A percentile compares a stretch with the other conserved stretches of the same genome.
Conservation (phyloP, 2,113 vertebrate species). For the Gopherus evgoodei region DNA sequence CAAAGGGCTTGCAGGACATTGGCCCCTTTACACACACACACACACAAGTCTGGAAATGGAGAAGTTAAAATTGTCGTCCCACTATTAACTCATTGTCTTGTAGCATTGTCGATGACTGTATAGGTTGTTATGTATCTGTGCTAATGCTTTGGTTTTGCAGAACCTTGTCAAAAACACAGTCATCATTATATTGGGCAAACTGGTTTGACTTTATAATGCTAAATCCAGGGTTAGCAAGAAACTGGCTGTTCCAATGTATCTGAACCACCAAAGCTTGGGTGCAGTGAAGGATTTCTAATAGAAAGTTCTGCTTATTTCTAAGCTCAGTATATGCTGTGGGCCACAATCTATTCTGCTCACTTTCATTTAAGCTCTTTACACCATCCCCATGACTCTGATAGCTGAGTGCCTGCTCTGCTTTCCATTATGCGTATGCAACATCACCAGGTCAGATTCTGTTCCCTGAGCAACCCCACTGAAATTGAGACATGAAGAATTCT, state of each 20-base stretch:
- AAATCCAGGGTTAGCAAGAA: neutral
- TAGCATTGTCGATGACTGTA: neutral
- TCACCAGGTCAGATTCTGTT: neutral
- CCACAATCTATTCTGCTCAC: neutral
- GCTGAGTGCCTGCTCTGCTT: neutral
- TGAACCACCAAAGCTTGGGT: neutral
- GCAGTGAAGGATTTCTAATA: neutral
- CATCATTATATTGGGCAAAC: neutral
- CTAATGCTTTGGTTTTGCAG: neutral
- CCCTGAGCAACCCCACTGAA: neutral
- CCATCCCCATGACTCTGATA: neutral
- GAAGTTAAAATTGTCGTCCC: neutral
- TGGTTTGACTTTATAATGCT: neutral
- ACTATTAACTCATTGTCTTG: neutral
- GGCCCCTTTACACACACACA: no score
- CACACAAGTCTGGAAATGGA: neutral
- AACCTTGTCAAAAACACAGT: neutral
- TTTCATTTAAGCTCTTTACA: neutral
- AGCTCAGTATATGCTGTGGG: neutral
- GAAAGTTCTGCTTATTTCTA: fast-evolving
- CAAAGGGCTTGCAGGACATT: neutral
- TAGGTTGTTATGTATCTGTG: neutral
- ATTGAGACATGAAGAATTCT: neutral
- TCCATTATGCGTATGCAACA: neutral
- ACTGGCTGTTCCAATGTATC: neutral